Evolutionary conservation across 35 echinoderm and acorn worm species (phyloP).

Genomic region (Eucidaris tribuloides): DNA sequence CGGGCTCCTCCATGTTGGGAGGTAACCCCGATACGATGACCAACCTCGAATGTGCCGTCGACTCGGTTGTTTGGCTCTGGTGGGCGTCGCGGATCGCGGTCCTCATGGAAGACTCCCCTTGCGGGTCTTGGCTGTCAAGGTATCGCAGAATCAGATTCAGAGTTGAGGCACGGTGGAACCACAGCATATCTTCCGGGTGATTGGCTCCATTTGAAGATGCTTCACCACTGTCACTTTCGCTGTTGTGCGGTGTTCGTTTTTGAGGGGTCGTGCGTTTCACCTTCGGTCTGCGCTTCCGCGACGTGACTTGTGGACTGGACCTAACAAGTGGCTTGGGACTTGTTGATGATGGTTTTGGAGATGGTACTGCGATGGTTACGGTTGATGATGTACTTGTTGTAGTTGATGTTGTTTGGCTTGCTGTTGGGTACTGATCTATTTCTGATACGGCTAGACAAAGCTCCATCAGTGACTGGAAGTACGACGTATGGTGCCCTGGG

Average conservation of each 20-base stretch:
- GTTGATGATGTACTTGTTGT: background rate
- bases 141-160: slow-evolving; percentile 55
- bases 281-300: slow-evolving; percentile 55
- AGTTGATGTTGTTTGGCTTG: background rate
- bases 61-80: slow-evolving; percentile 23
- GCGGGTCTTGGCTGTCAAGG: slow-evolving; percentile 28
- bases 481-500: slow-evolving; percentile 59
- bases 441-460: slow-evolving; percentile 70
- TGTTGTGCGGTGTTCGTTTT: slow-evolving; percentile 54
- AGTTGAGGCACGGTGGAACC: slow-evolving; percentile 73
- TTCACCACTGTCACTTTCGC: slow-evolving; percentile 57
- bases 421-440: slow-evolving; percentile 18
- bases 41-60: slow-evolving; percentile 55
- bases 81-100: slow-evolving; percentile 67
- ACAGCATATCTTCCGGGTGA: slow-evolving; percentile 79
- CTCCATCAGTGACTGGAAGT: slow-evolving; percentile 81
- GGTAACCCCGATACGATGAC: slow-evolving; percentile 71
- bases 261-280: slow-evolving; percentile 27
- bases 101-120: slow-evolving; percentile 32
- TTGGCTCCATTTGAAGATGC: slow-evolving; percentile 16
- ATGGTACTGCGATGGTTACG: background rate
- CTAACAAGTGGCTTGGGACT: slow-evolving; percentile 15
- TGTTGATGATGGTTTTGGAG: slow-evolving; percentile 10
- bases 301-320: slow-evolving; percentile 48
- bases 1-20: slow-evolving; percentile 50